Evolutionary conservation across 2,113 vertebrate species (phyloP), one percentile per base, ranked within the genome.

Genomic region (Phasianus colchicus): DNA sequence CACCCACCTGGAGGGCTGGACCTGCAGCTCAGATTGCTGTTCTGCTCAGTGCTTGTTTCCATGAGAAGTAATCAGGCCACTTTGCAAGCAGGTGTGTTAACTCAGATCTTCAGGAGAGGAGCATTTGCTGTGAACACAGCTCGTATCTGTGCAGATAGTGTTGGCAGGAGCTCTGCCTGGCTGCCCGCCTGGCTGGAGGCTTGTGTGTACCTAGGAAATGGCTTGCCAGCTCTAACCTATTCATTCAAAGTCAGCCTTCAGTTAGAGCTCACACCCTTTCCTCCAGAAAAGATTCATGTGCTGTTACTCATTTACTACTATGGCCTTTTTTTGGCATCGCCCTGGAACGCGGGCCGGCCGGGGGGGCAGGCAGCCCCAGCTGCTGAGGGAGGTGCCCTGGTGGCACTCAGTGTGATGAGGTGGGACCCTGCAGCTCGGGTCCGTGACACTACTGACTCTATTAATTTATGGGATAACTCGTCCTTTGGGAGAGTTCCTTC

Each of bases 351-450:
- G 34, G 11, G 79, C 45, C 25, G 83, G 54, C 36, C 54, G 30
- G 45, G 6, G 54, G 54, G 27, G 52, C 52, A 54, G 87, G 48
- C 78, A 29, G 81, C 11, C 86, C 76, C 90, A 90, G 93, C 92
- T 93, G 92, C 71, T 52, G n/a, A 15, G 43, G 83, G 61, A 38
- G 55, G 1, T 5, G 38, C 80, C 64, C 90, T 74, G 2, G 0
- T 1, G 79, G 86, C 93, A 93, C 95, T 95, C 74, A 91, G 83
- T 5, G 11, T 83, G 34, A 90, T 83, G 83, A 86, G 54, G 40
- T 2, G 1, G 73, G 93, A 66, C 84, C 82, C 79, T 6, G 71
- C 10, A 87, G 3, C 87, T 22, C 61, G 34, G 91, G 58, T 57
- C 88, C 85, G 71, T 0, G 24, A 83, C 88, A 83, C 52, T 50